Percentiles rank a stretch among this genome's conserved stretches.
These are phyloP conservation scores for Ptychoptera contaminata DNA, from an alignment of 2,888 invertebrate genomes.

Conservation along the genomic window DNA sequence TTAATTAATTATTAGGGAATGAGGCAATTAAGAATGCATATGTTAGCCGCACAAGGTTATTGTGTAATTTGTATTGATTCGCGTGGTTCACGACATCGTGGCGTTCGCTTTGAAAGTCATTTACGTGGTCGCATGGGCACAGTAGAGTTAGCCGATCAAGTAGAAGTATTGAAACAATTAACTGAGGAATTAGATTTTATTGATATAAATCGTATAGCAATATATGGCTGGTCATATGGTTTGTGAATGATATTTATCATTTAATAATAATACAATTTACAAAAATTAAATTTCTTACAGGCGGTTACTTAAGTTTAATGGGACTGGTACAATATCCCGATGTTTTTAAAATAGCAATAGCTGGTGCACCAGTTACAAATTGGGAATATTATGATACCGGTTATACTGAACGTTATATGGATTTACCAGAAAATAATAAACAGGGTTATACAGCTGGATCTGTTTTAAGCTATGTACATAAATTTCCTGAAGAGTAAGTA, in stretches of 20 bases:
- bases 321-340: slow-evolving; percentile 85
- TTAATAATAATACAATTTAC: not conserved
- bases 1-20: slow-evolving; percentile 47
- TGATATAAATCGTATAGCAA: slow-evolving; percentile 81
- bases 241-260: slow-evolving; percentile 3
- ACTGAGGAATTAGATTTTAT: slow-evolving; percentile 73
- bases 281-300: slow-evolving; percentile 23
- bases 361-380: slow-evolving; percentile 94
- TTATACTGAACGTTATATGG: slow-evolving; percentile 97
- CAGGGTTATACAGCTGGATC: slow-evolving; percentile 72
- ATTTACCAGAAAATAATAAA: slow-evolving; percentile 57
- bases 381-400: slow-evolving; percentile 98
- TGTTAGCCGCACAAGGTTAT: slow-evolving; percentile 89
- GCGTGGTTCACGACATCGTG: slow-evolving; percentile 86
- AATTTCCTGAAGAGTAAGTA: slow-evolving; percentile 81
- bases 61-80: slow-evolving; percentile 93
- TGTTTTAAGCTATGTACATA: slow-evolving; percentile 67
- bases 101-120: slow-evolving; percentile 80
- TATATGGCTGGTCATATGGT: slow-evolving; percentile 99
- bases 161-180: slow-evolving; percentile 79
- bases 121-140: slow-evolving; percentile 84
- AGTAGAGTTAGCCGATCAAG: slow-evolving; percentile 87
- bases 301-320: slow-evolving; percentile 89
- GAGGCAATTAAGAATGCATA: slow-evolving; percentile 82
- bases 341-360: slow-evolving; percentile 87